Percentiles rank a stretch among this genome's conserved stretches.
Conservation (phyloP, 1,140 invertebrate species). For the Penaeus chinensis region DNA sequence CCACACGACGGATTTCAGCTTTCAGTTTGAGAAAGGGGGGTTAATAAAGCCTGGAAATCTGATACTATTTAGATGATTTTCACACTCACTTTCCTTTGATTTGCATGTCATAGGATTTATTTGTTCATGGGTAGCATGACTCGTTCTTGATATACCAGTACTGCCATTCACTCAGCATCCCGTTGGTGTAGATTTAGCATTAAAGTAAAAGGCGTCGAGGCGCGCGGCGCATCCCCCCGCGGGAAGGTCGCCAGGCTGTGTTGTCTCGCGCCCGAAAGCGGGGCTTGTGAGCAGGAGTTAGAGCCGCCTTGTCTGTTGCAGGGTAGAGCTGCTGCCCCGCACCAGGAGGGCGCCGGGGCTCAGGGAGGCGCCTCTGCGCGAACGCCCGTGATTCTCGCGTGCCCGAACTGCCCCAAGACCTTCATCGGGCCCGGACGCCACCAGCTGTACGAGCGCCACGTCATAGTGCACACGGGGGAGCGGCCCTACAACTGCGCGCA, state of each 20-base stretch:
- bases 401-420: conserved; percentile 61
- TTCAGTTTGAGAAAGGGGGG: no score
- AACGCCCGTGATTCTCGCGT: conserved; percentile 39
- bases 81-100: no score
- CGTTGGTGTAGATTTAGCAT: no score
- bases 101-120: no score
- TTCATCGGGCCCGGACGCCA: conserved; percentile 50
- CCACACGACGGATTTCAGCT: no score
- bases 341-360: conserved; percentile 39
- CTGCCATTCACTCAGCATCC: no score
- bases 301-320: conserved; percentile 57
- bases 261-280: not conserved
- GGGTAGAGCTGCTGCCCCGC: conserved; percentile 45
- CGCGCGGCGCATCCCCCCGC: no score
- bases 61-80: no score
- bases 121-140: no score
- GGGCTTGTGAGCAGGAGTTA: conserved; percentile 32
- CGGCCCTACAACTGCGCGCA: conserved; percentile 96
- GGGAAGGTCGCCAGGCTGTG: not conserved
- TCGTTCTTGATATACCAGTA: no score
- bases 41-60: no score
- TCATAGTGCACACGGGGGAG: conserved; percentile 86
- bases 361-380: conserved; percentile 25
- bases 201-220: no score
- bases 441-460: conserved; percentile 57